Conservation (phyloP, 2,888 invertebrate species). For the Drosophila longiperda region DNA sequence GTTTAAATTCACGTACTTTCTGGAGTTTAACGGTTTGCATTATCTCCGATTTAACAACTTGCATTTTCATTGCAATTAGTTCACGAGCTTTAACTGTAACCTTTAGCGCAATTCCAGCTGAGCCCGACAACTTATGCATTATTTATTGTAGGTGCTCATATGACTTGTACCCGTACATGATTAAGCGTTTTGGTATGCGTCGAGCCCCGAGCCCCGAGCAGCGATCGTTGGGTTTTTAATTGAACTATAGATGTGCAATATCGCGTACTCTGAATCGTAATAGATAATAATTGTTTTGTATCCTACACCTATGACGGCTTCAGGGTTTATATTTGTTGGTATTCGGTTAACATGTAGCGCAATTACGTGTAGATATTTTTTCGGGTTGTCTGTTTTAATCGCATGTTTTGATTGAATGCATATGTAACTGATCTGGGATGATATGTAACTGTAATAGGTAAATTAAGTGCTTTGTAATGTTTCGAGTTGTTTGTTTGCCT, state of each 20-base stretch:
- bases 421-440: conserved; percentile 19
- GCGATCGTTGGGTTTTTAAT: conserved; percentile 9
- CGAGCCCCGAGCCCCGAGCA: conserved; percentile 5
- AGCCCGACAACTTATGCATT: conserved; percentile 55
- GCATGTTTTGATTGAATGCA: conserved; percentile 11
- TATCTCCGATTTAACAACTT: conserved; percentile 25
- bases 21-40: neutral
- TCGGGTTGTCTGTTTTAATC: neutral
- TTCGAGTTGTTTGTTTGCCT: neutral
- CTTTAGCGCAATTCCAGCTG: conserved; percentile 48
- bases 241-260: conserved; percentile 37
- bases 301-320: conserved; percentile 31
- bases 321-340: conserved; percentile 29
- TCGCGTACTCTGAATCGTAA: conserved; percentile 46
- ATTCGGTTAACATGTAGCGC: conserved; percentile 16
- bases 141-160: conserved; percentile 38
- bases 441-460: neutral
- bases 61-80: conserved; percentile 43
- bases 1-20: conserved; percentile 28
- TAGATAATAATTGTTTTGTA: conserved; percentile 44
- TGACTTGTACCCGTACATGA: conserved; percentile 33
- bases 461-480: conserved; percentile 1
- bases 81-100: conserved; percentile 35
- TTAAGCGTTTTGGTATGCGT: conserved; percentile 42
- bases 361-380: conserved; percentile 20